Base-by-base conservation (phyloP, 2,888 invertebrate genomes). In the Thecocarcelia acutangulata region DNA sequence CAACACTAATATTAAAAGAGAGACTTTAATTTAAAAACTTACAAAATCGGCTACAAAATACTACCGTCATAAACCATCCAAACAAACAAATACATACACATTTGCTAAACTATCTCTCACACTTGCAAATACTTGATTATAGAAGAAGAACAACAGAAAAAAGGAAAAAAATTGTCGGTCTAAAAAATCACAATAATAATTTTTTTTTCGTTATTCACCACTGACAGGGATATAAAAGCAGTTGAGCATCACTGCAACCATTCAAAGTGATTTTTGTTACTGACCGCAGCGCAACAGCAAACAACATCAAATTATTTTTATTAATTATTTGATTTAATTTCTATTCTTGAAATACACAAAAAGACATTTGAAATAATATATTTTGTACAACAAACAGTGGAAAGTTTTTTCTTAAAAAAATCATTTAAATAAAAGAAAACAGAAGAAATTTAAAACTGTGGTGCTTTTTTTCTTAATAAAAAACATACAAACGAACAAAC, bases 181-280 rank as follows among this genome's bases (percentile, higher is more conserved):
- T 52, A 64, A 63, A 73, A 66, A 72, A 59, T 66, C 64, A 78
- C 72, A 78, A 66, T 66, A 78, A 78, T 59, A 61, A 76, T 72
- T 83, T 33, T 5, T 33, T 83, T 46, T 78, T 66, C 70, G 50
- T 68, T 80, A 76, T 83, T 85, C 84, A 85, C 85, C 84, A 84
- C 79, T 72, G 78, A 59, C 80, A 81, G 86, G 87, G 85, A 86
- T 88, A 88, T 88, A 88, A 86, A 88, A 88, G 86, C 87, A 79
- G 87, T 87, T 86, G 86, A 85, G 85, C 85, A 86, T 84, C 85
- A 85, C 86, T 86, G 86, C 87, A 88, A 85, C 86, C 86, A 89
- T 86, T 89, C 89, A 90, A 88, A 90, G 89, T 89, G 88, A 86
- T 87, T 89, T 87, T 87, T 85, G 86, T 85, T 87, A 87, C 85